Evolutionary conservation across 2,888 invertebrate genomes (phyloP).

Genomic region (Acrobasis suavella): DNA sequence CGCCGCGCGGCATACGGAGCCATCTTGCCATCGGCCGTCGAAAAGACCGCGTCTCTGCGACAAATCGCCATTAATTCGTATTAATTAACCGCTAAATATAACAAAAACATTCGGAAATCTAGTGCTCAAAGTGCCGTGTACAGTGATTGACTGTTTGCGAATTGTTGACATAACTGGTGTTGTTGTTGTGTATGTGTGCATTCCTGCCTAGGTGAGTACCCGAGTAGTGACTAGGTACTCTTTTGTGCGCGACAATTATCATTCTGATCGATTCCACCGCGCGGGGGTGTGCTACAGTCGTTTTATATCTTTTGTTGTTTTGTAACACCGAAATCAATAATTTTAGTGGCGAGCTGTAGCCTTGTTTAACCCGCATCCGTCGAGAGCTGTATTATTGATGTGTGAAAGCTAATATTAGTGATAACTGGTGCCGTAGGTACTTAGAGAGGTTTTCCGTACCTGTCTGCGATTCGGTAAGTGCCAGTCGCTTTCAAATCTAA

Average conservation of each 20-base stretch:
- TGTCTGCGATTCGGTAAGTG: conserved; percentile 22
- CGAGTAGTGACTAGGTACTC: conserved; percentile 45
- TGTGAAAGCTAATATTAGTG: conserved; percentile 22
- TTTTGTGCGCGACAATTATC: conserved; percentile 82
- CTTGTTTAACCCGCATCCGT: conserved; percentile 29
- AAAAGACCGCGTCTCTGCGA: conserved; percentile 75
- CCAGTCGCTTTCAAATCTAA: conserved; percentile 30
- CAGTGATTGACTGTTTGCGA: conserved; percentile 47
- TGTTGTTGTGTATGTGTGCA: conserved; percentile 75
- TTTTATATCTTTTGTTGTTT: conserved; percentile 82
- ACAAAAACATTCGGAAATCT: conserved; percentile 53
- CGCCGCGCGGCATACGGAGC: conserved; percentile 72
- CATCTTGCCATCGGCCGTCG: conserved; percentile 80
- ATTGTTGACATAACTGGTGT: conserved; percentile 66
- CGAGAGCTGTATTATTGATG: conserved; percentile 11
- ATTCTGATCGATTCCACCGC: conserved; percentile 78
- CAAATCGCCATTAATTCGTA: conserved; percentile 74
- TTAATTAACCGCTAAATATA: conserved; percentile 69
- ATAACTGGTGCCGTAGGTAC: conserved; percentile 8
- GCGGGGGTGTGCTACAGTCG: conserved; percentile 72
- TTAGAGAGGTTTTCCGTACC: conserved; percentile 16
- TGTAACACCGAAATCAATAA: conserved; percentile 79
- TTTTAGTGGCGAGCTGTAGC: conserved; percentile 67
- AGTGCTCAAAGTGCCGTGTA: conserved; percentile 48
- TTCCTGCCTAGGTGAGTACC: conserved; percentile 78